Percentiles rank a stretch among this genome's conserved stretches.
Conservation (phyloP, 2,888 invertebrate genomes). For the Limnephilus rhombicus region DNA sequence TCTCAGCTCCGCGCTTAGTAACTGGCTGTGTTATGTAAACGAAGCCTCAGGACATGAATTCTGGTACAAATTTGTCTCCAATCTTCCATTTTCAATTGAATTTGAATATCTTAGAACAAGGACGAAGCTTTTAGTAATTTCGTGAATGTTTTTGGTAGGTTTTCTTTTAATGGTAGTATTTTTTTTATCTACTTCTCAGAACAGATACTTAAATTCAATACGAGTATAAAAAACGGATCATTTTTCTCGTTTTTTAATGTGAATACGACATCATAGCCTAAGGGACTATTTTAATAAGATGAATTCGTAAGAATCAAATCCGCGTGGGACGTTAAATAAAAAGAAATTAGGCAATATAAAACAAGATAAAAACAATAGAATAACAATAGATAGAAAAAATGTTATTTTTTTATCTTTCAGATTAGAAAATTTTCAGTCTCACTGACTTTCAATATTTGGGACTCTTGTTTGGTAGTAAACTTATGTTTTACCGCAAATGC, state of each 20-base stretch:
- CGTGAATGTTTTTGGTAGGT: background rate
- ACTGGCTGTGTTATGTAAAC: background rate
- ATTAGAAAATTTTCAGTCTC: too few species aligned
- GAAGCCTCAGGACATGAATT: background rate
- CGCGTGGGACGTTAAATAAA: background rate
- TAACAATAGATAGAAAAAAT: too few species aligned
- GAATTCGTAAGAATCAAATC: background rate
- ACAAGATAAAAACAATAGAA: too few species aligned
- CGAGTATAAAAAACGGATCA: background rate
- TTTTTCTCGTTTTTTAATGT: background rate
- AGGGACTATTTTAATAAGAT: background rate
- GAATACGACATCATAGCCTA: background rate
- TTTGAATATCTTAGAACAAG: slow-evolving; percentile 9
- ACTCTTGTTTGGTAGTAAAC: too few species aligned
- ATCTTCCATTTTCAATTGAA: background rate
- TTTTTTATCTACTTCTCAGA: background rate
- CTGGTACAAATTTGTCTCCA: slow-evolving; percentile 6
- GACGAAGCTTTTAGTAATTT: background rate
- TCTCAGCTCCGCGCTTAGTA: background rate
- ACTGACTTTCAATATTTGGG: too few species aligned
- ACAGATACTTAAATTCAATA: background rate
- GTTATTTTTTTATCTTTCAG: too few species aligned
- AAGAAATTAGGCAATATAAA: background rate
- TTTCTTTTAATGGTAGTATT: background rate
- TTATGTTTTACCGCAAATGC: too few species aligned